Conservation (phyloP, 2,888 invertebrate genomes). For the Folsomia manolachei region DNA sequence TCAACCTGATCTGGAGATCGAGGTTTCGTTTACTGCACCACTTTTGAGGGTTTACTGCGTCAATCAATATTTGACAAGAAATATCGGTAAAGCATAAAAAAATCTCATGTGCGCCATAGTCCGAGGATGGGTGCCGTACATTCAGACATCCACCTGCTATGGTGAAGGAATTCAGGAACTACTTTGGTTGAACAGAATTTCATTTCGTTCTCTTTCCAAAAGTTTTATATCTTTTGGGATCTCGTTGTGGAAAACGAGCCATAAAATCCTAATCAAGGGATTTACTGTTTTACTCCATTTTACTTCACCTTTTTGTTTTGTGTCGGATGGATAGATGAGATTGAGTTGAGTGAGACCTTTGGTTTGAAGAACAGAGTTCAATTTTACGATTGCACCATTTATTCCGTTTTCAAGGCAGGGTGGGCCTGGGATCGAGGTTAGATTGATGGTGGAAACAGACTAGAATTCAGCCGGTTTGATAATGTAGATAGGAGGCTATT, state of each 20-base stretch:
- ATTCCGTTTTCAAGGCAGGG: background rate
- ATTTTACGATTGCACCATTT: background rate
- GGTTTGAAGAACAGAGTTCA: background rate
- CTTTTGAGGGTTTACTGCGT: too few species aligned
- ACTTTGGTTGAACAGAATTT: background rate
- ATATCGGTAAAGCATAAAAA: too few species aligned
- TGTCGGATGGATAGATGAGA: background rate
- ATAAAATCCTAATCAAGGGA: conserved; percentile 22
- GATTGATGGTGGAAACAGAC: too few species aligned
- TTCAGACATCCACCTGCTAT: too few species aligned
- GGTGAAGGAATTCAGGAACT: background rate
- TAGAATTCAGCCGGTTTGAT: too few species aligned
- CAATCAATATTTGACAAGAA: too few species aligned
- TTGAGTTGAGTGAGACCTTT: background rate
- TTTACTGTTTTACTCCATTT: conserved; percentile 13
- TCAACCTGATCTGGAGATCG: too few species aligned
- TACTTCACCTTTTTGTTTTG: background rate
- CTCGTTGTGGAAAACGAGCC: conserved; percentile 20
- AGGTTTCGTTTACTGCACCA: too few species aligned
- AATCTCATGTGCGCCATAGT: too few species aligned
- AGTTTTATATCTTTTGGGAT: conserved; percentile 19
- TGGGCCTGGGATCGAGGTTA: too few species aligned
- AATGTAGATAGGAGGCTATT: too few species aligned
- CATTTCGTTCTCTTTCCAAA: conserved; percentile 8
- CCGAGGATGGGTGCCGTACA: too few species aligned